A percentile compares a stretch with the other conserved stretches of the same genome.
Evolutionary conservation across 2,888 invertebrate species (phyloP).

Genomic region (Archaeoteleia sp.): DNA sequence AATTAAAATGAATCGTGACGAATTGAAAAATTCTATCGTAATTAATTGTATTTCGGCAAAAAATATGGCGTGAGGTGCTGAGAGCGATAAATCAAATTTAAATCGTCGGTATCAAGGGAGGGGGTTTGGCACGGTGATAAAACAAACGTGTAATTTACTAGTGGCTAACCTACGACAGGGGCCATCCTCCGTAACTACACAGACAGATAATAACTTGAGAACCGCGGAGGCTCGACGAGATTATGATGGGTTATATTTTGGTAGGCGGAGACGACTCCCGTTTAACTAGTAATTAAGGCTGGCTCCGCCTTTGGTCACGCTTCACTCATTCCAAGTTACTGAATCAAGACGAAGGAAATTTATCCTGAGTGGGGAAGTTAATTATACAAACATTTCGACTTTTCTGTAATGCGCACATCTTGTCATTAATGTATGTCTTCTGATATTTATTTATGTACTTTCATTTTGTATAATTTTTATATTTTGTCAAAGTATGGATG

Average conservation of each 20-base stretch:
- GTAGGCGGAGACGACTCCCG: conserved; percentile 73
- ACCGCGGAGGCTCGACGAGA: conserved; percentile 56
- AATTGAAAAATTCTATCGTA: no score
- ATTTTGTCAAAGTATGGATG: no score
- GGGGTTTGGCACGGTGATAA: conserved; percentile 59
- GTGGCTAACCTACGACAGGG: conserved; percentile 65
- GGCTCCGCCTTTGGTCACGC: conserved; percentile 70
- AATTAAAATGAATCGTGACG: no score
- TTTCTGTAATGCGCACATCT: conserved; percentile 45
- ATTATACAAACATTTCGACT: conserved; percentile 42
- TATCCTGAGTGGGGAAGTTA: conserved; percentile 34
- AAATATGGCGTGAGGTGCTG: conserved; percentile 29
- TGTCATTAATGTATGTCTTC: conserved; percentile 44
- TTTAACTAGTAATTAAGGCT: conserved; percentile 73
- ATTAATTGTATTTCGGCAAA: background rate
- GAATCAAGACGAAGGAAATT: conserved; percentile 39
- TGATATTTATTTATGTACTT: conserved; percentile 38
- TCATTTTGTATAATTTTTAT: no score
- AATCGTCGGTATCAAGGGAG: conserved; percentile 51
- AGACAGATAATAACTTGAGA: conserved; percentile 42
- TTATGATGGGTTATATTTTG: conserved; percentile 72
- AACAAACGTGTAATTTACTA: conserved; percentile 73
- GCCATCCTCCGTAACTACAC: conserved; percentile 57
- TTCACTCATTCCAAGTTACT: conserved; percentile 56
- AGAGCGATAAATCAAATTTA: conserved; percentile 64